Conservation (phyloP, 1,140 invertebrate species). For the Leucophenga varia region DNA sequence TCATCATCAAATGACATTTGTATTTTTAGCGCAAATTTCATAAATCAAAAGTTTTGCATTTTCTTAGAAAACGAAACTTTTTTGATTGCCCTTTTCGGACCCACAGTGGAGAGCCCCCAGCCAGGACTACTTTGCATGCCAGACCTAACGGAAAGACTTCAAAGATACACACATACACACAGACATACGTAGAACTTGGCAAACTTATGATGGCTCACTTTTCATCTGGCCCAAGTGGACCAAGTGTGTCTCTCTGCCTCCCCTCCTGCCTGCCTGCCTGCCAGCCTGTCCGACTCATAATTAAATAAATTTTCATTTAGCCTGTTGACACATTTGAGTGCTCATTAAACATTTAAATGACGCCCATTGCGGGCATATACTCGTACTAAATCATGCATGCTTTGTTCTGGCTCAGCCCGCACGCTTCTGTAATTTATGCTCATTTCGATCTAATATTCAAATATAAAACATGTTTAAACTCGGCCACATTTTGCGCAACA, state of each 20-base stretch:
- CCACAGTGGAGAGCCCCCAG: not conserved
- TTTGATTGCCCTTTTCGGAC: slow-evolving; percentile 50
- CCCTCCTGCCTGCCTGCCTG: slow-evolving; percentile 13
- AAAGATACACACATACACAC: slow-evolving; percentile 16
- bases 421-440: slow-evolving; percentile 44
- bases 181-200: no score
- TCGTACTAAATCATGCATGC: slow-evolving; percentile 42
- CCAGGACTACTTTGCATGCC: slow-evolving; percentile 11
- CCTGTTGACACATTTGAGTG: slow-evolving; percentile 51
- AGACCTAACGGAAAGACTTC: slow-evolving; percentile 10
- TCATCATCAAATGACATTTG: slow-evolving; percentile 49
- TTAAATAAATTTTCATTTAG: slow-evolving; percentile 51
- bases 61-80: slow-evolving; percentile 33
- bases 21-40: slow-evolving; percentile 49
- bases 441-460: slow-evolving; percentile 37
- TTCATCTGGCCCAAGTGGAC: slow-evolving; percentile 8
- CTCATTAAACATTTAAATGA: slow-evolving; percentile 50
- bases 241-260: slow-evolving; percentile 2
- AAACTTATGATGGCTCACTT: slow-evolving; percentile 23
- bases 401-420: slow-evolving; percentile 26
- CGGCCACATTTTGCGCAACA: slow-evolving; percentile 30
- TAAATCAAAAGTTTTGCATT: slow-evolving; percentile 46
- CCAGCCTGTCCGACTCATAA: slow-evolving; percentile 32
- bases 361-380: slow-evolving; percentile 14
- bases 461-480: slow-evolving; percentile 43